Base-by-base conservation (phyloP, 2,113 vertebrate genomes). In the Sinocyclocheilus rhinocerous region DNA sequence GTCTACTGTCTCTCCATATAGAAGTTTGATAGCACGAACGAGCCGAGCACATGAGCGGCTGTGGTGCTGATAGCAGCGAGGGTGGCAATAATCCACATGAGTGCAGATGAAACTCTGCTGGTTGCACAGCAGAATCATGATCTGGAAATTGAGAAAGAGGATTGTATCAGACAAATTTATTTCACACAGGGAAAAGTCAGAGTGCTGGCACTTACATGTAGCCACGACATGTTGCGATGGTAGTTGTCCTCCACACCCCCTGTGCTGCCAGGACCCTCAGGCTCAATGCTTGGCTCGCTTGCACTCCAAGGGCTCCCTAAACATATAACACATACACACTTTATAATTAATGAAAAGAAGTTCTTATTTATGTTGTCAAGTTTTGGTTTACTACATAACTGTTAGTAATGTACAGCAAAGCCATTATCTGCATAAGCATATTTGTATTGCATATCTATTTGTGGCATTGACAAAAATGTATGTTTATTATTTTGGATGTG, bases 41-140 rank as follows among this genome's bases (percentile, higher is more conserved):
- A 99, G 95, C 5, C 98, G 97, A 24, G 97, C 96, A 0, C 98
- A 99, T 88, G 98, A 99, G 48, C 98, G 97, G 90, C 97, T 97
- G 92, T 99, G 98, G 81, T 97, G 97, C 89, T 98, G 97, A 94
- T 99, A 99, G 93, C 98, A 99, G 92, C 97, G 97, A 0, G 98
- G 97, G 89, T 99, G 98, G 88, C 98, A 99, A 93, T 97, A 99
- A 92, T 99, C 98, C 10, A 97, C 86, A 33, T 99, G 98, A 1
- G 96, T 97, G 48, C 98, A 99, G 91, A 99, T 99, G 93, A 99
- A 99, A 86, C 97, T 99, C 88, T 99, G 98, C 92, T 99, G 98
- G 93, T 99, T 99, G 95, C 98, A 99, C 70, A 99, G 90, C 1
- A 99, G 93, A 89, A 99, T 97, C 97, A 99, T 99, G 55, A 99